Percentiles rank a stretch among this genome's conserved stretches.
phyloP scores from a whole-genome alignment of 2,113 vertebrate species.

The Eolophus roseicapilla region DNA sequence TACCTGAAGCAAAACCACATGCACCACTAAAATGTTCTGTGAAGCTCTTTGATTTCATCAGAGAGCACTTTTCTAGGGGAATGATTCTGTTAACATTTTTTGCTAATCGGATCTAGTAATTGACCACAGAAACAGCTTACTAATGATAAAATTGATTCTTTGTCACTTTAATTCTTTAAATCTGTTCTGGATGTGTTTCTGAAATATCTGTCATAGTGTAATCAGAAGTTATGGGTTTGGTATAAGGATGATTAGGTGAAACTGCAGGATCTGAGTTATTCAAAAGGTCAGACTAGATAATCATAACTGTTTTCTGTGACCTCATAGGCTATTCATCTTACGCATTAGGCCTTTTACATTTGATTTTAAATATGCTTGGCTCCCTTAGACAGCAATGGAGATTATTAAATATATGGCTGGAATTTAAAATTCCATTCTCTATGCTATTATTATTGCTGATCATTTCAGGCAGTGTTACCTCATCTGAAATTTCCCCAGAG shows the following conservation, averaged over 20 bases:
- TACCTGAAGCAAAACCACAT: not conserved
- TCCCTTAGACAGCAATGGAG: not conserved
- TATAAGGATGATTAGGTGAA: conserved; percentile 3
- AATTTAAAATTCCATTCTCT: conserved; percentile 28
- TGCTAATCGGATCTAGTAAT: not conserved
- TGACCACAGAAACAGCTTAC: not conserved
- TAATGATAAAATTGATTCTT: not conserved
- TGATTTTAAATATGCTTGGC: conserved; percentile 17
- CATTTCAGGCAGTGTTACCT: not conserved
- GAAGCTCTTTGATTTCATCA: not conserved
- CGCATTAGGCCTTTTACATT: not conserved
- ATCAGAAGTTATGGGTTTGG: conserved; percentile 4
- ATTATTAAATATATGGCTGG: conserved; percentile 2
- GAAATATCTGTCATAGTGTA: not conserved
- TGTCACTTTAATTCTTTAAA: conserved; percentile 8
- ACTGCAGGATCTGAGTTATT: conserved; percentile 14
- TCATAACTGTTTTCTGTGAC: not conserved
- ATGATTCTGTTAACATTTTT: not conserved
- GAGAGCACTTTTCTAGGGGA: not conserved
- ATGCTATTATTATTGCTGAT: not conserved
- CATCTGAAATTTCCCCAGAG: not conserved
- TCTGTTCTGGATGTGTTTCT: not conserved
- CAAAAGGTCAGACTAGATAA: conserved; percentile 40
- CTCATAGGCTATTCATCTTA: conserved; percentile 26
- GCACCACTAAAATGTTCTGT: not conserved